A percentile compares a stretch with the other conserved stretches of the same genome.
Evolutionary conservation across 92 coral and sea anemone species (phyloP).

Genomic region (Porites cylindrica): DNA sequence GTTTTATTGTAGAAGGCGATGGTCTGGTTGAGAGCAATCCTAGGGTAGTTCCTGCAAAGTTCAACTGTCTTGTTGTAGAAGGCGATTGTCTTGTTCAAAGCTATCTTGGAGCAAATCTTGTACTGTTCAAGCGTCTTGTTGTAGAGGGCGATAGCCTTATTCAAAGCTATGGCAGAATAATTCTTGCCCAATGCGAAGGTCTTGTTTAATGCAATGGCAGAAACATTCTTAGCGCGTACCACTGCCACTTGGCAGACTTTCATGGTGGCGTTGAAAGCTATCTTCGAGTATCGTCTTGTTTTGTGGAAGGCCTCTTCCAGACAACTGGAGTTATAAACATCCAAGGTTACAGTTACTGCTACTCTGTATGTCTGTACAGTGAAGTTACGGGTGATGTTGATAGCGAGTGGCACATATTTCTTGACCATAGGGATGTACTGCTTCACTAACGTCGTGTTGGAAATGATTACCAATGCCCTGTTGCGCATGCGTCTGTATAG

Average conservation of each 20-base stretch:
- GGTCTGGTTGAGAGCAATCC: slow-evolving; percentile 58
- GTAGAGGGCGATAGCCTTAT: slow-evolving; percentile 43
- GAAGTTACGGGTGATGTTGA: slow-evolving; percentile 67
- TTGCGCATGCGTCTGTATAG: slow-evolving; percentile 55
- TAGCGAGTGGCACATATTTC: slow-evolving; percentile 58
- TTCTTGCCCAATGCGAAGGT: slow-evolving; percentile 18
- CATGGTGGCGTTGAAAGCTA: slow-evolving; percentile 65
- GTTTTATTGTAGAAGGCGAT: not conserved
- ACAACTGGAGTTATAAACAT: slow-evolving; percentile 75
- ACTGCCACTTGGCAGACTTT: slow-evolving; percentile 46
- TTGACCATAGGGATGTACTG: slow-evolving; percentile 68
- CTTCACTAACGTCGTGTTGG: slow-evolving; percentile 41
- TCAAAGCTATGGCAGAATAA: slow-evolving; percentile 58
- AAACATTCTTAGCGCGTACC: slow-evolving; percentile 49
- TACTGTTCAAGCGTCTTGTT: slow-evolving; percentile 51
- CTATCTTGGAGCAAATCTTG: slow-evolving; percentile 47
- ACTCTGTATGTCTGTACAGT: slow-evolving; percentile 52
- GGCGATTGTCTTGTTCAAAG: slow-evolving; percentile 58
- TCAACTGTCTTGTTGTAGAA: slow-evolving; percentile 58
- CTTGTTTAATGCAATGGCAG: slow-evolving; percentile 60
- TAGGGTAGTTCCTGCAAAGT: slow-evolving; percentile 50
- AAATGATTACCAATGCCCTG: slow-evolving; percentile 37
- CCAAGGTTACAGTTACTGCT: slow-evolving; percentile 60
- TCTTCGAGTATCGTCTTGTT: slow-evolving; percentile 56
- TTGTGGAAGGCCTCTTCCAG: slow-evolving; percentile 56